These are phyloP conservation scores for Oncorhynchus masou DNA, from an alignment of 2,113 vertebrate species.

Conservation along the genomic window DNA sequence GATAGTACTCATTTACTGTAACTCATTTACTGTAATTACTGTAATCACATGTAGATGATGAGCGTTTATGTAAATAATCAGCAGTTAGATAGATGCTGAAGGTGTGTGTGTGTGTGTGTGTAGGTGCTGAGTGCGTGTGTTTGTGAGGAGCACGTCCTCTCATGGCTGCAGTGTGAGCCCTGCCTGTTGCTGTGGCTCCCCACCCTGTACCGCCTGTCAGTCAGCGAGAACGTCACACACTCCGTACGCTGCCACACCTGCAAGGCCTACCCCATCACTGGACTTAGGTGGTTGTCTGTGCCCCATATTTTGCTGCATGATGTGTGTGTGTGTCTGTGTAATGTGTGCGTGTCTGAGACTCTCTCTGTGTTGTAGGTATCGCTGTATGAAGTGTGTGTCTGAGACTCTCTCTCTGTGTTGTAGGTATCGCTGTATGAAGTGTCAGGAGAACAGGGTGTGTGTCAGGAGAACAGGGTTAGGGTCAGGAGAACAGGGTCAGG, in stretches of 20 bases:
- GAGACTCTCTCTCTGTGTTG: too few species aligned
- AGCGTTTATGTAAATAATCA: neutral
- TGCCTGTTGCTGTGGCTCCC: conserved; percentile 75
- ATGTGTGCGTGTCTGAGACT: neutral
- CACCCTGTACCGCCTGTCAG: conserved; percentile 66
- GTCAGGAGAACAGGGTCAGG: too few species aligned
- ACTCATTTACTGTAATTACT: too few species aligned
- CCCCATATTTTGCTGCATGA: neutral
- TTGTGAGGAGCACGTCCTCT: conserved; percentile 69
- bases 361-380: too few species aligned
- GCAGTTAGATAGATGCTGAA: too few species aligned
- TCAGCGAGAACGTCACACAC: conserved; percentile 61
- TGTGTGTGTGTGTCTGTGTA: neutral
- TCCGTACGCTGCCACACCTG: conserved; percentile 68
- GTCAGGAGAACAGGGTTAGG: too few species aligned
- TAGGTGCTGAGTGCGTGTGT: conserved; percentile 54
- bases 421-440: too few species aligned
- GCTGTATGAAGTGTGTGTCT: too few species aligned
- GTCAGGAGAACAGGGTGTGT: too few species aligned
- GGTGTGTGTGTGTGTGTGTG: conserved; percentile 61
- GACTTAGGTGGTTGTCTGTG: conserved; percentile 64
- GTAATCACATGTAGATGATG: neutral
- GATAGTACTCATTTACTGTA: too few species aligned
- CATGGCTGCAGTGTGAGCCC: conserved; percentile 73
- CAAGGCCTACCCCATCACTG: conserved; percentile 70